Evolutionary conservation across 2,888 invertebrate species (phyloP).

Genomic region (Arenicola marina): DNA sequence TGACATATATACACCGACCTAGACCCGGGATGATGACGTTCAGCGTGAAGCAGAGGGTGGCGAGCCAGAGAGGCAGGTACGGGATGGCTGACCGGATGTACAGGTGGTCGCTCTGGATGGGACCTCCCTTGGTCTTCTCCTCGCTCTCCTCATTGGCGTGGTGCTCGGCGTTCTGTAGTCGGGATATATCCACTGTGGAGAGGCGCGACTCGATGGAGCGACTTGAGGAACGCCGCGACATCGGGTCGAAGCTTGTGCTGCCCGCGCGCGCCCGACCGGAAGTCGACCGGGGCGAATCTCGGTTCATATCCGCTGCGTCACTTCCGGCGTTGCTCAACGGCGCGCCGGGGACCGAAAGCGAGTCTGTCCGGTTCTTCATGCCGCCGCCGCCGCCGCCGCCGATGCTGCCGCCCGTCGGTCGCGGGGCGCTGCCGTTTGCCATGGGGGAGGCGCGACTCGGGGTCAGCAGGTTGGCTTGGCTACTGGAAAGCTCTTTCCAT

Average conservation of each 20-base stretch:
- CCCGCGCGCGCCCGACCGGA: no score
- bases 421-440: neutral
- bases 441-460: no score
- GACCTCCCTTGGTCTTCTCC: neutral
- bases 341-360: neutral
- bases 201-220: neutral
- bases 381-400: neutral
- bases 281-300: no score
- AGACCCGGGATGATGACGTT: slow-evolving; percentile 79
- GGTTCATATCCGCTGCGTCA: no score
- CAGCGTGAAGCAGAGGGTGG: slow-evolving; percentile 84
- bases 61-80: slow-evolving; percentile 81
- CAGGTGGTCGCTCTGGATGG: slow-evolving; percentile 64
- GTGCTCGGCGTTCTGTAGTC: neutral
- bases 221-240: neutral
- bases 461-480: no score
- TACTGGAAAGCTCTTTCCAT: no score
- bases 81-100: slow-evolving; percentile 92
- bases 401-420: neutral
- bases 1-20: slow-evolving; percentile 65
- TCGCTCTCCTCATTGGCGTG: neutral
- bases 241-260: no score
- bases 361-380: neutral
- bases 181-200: neutral
- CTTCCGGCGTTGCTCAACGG: neutral